Evolutionary conservation across 2,888 invertebrate species (phyloP).

Genomic region (Megastigmus dorsalis): DNA sequence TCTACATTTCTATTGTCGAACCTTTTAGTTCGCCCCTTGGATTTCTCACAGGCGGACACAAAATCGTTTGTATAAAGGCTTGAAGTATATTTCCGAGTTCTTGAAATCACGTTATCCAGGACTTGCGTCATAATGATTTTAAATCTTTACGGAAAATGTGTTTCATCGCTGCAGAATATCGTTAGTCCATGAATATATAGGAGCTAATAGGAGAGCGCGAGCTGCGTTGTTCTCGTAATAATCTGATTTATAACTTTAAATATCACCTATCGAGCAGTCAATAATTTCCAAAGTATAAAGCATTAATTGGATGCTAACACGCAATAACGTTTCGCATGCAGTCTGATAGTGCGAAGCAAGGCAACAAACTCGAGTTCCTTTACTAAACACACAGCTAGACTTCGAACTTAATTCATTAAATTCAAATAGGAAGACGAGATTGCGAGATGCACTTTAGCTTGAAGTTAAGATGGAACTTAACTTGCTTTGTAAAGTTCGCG

Average conservation of each 20-base stretch:
- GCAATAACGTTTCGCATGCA: slow-evolving; percentile 40
- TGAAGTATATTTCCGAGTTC: too few relatives aligned
- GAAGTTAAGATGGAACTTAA: slow-evolving; percentile 48
- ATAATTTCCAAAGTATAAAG: slow-evolving; percentile 31
- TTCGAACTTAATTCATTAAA: slow-evolving; percentile 54
- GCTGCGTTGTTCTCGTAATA: background rate
- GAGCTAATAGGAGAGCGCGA: background rate
- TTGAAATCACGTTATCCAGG: too few relatives aligned
- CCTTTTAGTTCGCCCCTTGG: too few relatives aligned
- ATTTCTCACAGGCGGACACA: too few relatives aligned
- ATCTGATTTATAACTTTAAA: slow-evolving; percentile 16
- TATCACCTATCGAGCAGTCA: slow-evolving; percentile 16
- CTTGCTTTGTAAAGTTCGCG: slow-evolving; percentile 44
- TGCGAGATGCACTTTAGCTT: slow-evolving; percentile 40
- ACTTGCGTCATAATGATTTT: too few relatives aligned
- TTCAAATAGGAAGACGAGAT: slow-evolving; percentile 53
- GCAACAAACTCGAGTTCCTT: slow-evolving; percentile 40
- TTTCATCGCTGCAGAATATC: too few relatives aligned
- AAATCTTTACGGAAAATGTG: too few relatives aligned
- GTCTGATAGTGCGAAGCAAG: slow-evolving; percentile 27
- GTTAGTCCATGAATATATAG: too few relatives aligned
- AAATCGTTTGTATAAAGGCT: too few relatives aligned
- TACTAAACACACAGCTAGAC: slow-evolving; percentile 29
- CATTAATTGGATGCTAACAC: slow-evolving; percentile 36
- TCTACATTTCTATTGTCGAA: too few relatives aligned